Conservation (phyloP, 2,888 invertebrate genomes). For the Leptinotarsa haldemani region DNA sequence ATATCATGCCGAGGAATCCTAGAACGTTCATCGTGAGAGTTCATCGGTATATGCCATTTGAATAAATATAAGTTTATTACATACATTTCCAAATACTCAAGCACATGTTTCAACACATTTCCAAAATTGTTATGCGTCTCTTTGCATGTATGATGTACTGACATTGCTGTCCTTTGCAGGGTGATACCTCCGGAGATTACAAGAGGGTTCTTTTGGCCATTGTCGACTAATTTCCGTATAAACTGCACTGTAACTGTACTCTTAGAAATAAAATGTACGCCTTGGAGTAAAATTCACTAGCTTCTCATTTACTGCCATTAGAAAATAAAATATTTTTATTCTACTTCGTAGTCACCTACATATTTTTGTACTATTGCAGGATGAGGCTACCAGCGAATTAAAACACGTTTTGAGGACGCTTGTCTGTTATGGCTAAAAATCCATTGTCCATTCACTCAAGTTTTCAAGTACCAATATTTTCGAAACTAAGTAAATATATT, state of each 20-base stretch:
- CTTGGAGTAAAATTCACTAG: constrained; percentile 50
- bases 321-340: constrained; percentile 26
- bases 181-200: constrained; percentile 94
- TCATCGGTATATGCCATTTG: too few species aligned
- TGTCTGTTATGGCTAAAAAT: constrained; percentile 57
- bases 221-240: constrained; percentile 69
- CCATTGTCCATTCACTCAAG: constrained; percentile 41
- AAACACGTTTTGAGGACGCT: constrained; percentile 75
- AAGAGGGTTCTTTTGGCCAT: constrained; percentile 89
- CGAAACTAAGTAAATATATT: constrained; percentile 21
- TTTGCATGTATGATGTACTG: constrained; percentile 39
- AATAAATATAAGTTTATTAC: too few species aligned
- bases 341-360: constrained; percentile 23
- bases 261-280: constrained; percentile 44
- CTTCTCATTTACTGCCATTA: constrained; percentile 60
- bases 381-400: constrained; percentile 74
- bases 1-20: too few species aligned
- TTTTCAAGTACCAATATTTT: constrained; percentile 33
- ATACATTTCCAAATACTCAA: too few species aligned
- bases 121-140: constrained; percentile 6
- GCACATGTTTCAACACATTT: not conserved
- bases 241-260: constrained; percentile 52
- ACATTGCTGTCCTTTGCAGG: constrained; percentile 73
- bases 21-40: too few species aligned
- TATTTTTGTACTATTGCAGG: constrained; percentile 66